Conservation (phyloP, 1,140 invertebrate genomes). For the Drosophila miranda region DNA sequence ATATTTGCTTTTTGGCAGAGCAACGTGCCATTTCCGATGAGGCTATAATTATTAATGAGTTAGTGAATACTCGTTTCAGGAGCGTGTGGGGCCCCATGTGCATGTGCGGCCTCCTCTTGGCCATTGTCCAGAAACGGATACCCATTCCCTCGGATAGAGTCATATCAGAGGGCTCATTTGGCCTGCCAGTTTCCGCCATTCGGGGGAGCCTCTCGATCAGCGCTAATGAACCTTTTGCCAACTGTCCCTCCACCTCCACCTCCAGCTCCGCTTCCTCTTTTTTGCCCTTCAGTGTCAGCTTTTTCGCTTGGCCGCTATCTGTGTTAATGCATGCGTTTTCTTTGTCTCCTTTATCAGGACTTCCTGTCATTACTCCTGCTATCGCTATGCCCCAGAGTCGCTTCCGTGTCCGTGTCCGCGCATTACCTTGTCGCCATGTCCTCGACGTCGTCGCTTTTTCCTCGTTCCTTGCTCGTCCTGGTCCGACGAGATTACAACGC, state of each 20-base stretch:
- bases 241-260: slow-evolving; percentile 1
- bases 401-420: slow-evolving; percentile 50
- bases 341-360: slow-evolving; percentile 64
- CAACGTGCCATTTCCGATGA: slow-evolving; percentile 38
- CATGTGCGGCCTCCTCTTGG: slow-evolving; percentile 35
- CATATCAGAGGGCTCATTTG: slow-evolving; percentile 34
- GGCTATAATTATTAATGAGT: slow-evolving; percentile 63
- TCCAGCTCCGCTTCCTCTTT: background rate
- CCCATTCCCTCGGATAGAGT: background rate
- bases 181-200: slow-evolving; percentile 39
- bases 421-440: slow-evolving; percentile 55
- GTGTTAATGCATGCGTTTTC: slow-evolving; percentile 73
- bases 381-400: slow-evolving; percentile 35
- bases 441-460: slow-evolving; percentile 24
- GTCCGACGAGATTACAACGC: slow-evolving; percentile 50
- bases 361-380: slow-evolving; percentile 75
- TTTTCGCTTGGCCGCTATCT: slow-evolving; percentile 51
- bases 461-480: slow-evolving; percentile 17
- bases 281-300: slow-evolving; percentile 5
- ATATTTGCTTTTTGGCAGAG: slow-evolving; percentile 33
- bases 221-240: slow-evolving; percentile 72
- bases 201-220: slow-evolving; percentile 52
- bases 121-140: slow-evolving; percentile 16
- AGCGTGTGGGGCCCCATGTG: slow-evolving; percentile 42
- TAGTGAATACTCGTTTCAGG: slow-evolving; percentile 27